Evolutionary conservation across 2,888 invertebrate genomes (phyloP), one percentile per base, ranked within the genome.

Genomic region (Tricholauxania praeusta): DNA sequence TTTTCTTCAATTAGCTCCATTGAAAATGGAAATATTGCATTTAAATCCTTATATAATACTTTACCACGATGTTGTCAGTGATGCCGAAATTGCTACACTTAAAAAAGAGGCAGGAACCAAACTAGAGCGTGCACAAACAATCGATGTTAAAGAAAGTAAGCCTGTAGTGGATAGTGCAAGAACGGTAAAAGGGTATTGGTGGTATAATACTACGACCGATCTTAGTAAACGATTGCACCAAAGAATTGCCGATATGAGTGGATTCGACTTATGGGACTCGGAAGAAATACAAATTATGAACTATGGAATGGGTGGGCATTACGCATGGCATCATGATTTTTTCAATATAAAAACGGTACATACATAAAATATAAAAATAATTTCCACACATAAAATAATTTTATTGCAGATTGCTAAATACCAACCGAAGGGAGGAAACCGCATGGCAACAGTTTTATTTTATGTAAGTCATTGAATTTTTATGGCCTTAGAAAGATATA

Each of bases 271-370:
- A 39, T 17, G n/a, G 19, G 19, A n/a, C 19, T n/a, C 19, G 7
- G 53, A 15, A 53, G 8, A 1, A 10, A 17, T 53, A 19, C 91
- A 91, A 85, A 87, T 91, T 0, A 49, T 69, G 3, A 78, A 78
- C 64, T 79, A 79, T 17, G 79, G 77, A 0, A 72, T 78, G 8
- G 91, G 91, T 62, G 91, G 91, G 14, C 91, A 91, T 79, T 91
- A 91, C 83, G 89, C 89, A 73, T 90, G 90, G 22, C 80, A 80
- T 72, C 6, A 1, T 7, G 80, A 80, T 32, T 78, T 10, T 39
- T 39, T 39, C 39, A 10, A 39, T 39, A 39, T 39, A 39, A 10
- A 7, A 39, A 10, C 39, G 39, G 39, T 39, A 39, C 8, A 10
- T 39, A 39, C 7, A 39, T 39, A 39, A 39, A 39, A 39, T 10